Base-by-base conservation (phyloP, 1,140 invertebrate species). In the Bombus turneri region DNA sequence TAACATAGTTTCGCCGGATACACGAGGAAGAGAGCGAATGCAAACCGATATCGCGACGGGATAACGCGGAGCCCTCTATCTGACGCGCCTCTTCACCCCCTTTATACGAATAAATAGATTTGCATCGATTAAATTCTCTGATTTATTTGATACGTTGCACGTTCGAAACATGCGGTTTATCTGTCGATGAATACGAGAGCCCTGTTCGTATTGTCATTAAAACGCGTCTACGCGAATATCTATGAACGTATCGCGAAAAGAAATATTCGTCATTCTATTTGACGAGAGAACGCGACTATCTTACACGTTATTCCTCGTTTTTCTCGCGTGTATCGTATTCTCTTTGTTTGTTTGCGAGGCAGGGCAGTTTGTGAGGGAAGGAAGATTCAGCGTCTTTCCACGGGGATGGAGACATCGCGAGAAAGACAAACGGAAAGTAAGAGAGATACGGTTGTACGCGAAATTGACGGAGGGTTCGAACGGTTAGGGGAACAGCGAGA, bases 271-370 rank as follows among this genome's bases (percentile, higher is more conserved):
- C 47, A 3, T 53, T 22, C 18, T 25, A 47, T 53, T 57, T 13
- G 13, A 28, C 39, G 59, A 66, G 31, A 18, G 34, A 47, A 37
- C 25, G 13, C 80, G 34, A 53, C 37, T 64, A 22, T 68, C 28
- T 39, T 53, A 37, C 75, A 69, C 86, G 87, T 86, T 88, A 80
- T 79, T 88, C 82, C 86, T 78, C 87, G 83, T 82, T 78, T 73
- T 86, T 39, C 37, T 62, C 64, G n/a, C 68, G 78, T 71, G 18
- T 25, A 31, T 77, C 59, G 43, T 41, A 74, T 59, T 78, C 34
- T 72, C 37, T 59, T 43, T 53, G 18, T 69, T 64, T 25, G 28
- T 59, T 81, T 34, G 64, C 85, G 82, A 43, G 66, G 62, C 41
- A 47, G 73, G 28, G 68, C 37, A 59, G 5, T n/a, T 85, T 47